These are phyloP conservation scores for Psephotus haematonotus DNA, from an alignment of 2,113 vertebrate genomes.

Conservation along the genomic window DNA sequence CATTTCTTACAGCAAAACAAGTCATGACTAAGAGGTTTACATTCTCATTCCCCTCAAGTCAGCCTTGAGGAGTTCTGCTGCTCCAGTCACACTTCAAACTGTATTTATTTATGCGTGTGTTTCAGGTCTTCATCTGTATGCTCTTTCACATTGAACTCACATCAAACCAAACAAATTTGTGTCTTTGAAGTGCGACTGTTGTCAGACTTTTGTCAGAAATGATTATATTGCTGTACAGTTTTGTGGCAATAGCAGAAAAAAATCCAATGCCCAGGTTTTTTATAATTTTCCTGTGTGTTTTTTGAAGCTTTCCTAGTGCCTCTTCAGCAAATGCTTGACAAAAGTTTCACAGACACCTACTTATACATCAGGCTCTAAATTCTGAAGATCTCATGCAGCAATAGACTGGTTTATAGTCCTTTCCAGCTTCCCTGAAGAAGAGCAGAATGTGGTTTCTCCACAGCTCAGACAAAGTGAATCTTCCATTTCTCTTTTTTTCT, in stretches of 20 bases:
- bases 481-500: not conserved
- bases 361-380: not conserved
- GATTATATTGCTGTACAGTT: not conserved
- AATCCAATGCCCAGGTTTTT: not conserved
- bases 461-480: not conserved
- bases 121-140: not conserved
- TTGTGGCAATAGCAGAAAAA: not conserved
- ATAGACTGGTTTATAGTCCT: not conserved
- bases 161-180: not conserved
- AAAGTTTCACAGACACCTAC: not conserved
- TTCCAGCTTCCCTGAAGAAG: not conserved
- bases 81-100: not conserved
- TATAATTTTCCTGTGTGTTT: not conserved
- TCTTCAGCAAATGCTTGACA: not conserved
- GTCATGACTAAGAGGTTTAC: not conserved
- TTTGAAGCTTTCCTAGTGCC: not conserved
- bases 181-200: not conserved
- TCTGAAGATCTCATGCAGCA: accelerated
- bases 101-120: not conserved
- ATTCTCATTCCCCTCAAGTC: not conserved
- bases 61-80: not conserved
- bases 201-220: not conserved
- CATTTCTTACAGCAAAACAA: not conserved
- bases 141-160: not conserved
- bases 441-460: not conserved